These are phyloP conservation scores for Harlomillsia oculata DNA, from an alignment of 1,140 invertebrate genomes.

Conservation along the genomic window DNA sequence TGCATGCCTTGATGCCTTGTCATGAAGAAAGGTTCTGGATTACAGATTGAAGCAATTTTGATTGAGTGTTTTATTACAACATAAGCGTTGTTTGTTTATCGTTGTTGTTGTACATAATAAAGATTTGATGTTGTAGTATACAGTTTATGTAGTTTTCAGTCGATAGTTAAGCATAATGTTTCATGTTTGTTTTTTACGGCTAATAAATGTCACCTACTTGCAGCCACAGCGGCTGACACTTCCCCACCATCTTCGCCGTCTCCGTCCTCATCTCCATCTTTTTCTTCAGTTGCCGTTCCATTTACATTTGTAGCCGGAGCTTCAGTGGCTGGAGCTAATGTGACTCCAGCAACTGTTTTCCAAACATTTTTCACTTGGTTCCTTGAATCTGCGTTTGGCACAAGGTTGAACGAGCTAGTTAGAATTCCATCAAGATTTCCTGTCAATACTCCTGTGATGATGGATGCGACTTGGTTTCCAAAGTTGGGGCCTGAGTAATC, in stretches of 20 bases:
- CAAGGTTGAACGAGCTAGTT: conserved; percentile 14
- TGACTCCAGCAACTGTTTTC: conserved; percentile 5
- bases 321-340: not conserved
- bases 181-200: too few species aligned
- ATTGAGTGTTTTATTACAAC: too few species aligned
- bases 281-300: not conserved
- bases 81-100: too few species aligned
- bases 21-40: too few species aligned
- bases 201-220: too few species aligned
- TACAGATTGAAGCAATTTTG: too few species aligned
- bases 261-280: not conserved
- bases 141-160: too few species aligned
- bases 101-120: too few species aligned
- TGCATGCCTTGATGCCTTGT: too few species aligned
- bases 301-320: not conserved
- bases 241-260: not conserved
- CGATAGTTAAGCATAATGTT: too few species aligned
- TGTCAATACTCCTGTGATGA: conserved; percentile 10
- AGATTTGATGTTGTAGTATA: too few species aligned
- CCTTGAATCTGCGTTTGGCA: not conserved
- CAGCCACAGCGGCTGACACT: too few species aligned
- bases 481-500: conserved; percentile 1
- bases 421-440: conserved; percentile 13
- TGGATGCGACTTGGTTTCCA: conserved; percentile 10
- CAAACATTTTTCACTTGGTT: conserved; percentile 11